Conservation (phyloP, 92 coral and sea anemone species). For the Umimayanthus kanabou region DNA sequence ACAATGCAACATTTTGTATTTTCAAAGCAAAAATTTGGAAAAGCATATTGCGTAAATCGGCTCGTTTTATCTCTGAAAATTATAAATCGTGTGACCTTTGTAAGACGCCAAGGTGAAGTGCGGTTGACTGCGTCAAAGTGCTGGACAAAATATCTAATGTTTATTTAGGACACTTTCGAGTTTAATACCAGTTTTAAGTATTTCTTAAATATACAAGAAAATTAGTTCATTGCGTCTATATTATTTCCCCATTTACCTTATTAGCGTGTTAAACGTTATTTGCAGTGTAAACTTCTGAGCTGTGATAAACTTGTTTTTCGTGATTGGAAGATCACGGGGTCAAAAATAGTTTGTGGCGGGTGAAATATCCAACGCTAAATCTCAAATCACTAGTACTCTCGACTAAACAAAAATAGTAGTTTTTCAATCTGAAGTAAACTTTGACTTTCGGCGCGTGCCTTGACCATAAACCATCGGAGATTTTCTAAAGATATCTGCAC, state of each 20-base stretch:
- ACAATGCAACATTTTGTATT: too few species aligned
- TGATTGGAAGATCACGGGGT: neutral
- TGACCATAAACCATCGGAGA: neutral
- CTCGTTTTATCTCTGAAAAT: neutral
- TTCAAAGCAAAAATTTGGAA: too few species aligned
- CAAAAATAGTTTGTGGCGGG: neutral
- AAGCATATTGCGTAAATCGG: neutral
- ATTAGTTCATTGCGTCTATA: neutral
- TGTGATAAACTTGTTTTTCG: neutral
- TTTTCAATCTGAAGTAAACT: neutral
- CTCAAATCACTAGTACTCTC: neutral
- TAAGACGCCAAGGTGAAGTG: neutral
- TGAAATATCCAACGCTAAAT: neutral
- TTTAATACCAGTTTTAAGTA: neutral
- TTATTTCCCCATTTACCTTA: neutral
- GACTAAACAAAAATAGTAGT: conserved; percentile 16
- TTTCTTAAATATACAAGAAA: neutral
- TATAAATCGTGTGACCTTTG: neutral
- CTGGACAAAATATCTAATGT: neutral
- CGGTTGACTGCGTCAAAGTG: neutral
- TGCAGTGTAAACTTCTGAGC: neutral
- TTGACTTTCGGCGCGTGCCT: conserved; percentile 17
- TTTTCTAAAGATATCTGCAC: neutral
- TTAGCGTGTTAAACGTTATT: neutral
- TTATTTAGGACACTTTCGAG: neutral